Conservation (phyloP, 1,140 invertebrate species). For the Pseudomyrmex sp. region DNA sequence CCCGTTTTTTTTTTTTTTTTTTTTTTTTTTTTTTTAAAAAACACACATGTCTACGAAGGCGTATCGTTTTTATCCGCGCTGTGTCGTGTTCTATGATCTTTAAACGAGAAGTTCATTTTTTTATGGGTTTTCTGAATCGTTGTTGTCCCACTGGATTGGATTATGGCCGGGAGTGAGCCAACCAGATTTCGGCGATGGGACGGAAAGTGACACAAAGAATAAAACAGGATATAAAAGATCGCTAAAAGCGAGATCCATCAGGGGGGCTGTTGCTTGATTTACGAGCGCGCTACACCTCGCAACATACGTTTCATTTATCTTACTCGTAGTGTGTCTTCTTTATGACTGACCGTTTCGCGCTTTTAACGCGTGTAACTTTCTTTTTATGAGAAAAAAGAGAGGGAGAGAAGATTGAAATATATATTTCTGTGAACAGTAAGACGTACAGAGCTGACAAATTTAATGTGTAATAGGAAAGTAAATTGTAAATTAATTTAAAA, state of each 20-base stretch:
- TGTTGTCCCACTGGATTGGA: not conserved
- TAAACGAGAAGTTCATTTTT: conserved; percentile 10
- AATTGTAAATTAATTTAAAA: too few species aligned
- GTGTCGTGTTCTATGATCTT: not conserved
- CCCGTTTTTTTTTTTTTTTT: not conserved
- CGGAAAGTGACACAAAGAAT: not conserved
- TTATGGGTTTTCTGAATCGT: not conserved
- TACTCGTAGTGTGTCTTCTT: conserved; percentile 27
- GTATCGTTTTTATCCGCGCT: not conserved
- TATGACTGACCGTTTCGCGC: conserved; percentile 22
- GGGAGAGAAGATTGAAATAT: not conserved
- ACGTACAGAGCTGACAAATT: too few species aligned
- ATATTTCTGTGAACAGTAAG: not conserved
- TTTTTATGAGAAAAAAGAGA: not conserved
- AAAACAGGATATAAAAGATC: conserved; percentile 21
- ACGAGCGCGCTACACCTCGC: conserved; percentile 23
- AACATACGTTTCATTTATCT: conserved; percentile 50
- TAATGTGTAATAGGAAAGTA: too few species aligned
- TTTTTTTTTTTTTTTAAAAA: not conserved
- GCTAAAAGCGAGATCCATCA: conserved; percentile 32
- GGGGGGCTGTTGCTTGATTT: conserved; percentile 55
- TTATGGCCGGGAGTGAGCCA: conserved; percentile 25
- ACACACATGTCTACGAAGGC: not conserved
- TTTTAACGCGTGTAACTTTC: conserved; percentile 20
- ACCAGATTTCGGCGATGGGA: conserved; percentile 27